These are phyloP conservation scores for Himalopsyche phryganea DNA, from an alignment of 1,140 invertebrate genomes.

Conservation along the genomic window DNA sequence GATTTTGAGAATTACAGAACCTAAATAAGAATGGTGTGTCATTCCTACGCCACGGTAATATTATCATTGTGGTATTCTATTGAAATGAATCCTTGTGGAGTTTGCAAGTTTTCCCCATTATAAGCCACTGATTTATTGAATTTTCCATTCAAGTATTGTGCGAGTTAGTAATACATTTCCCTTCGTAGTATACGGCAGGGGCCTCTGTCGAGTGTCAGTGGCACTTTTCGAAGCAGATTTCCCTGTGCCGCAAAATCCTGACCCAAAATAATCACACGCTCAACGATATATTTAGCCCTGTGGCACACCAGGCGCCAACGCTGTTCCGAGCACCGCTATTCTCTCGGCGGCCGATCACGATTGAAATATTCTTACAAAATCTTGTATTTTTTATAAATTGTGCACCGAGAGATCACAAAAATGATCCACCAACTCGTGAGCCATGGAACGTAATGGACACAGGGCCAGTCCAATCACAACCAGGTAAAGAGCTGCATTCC, in stretches of 20 bases:
- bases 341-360: conserved; percentile 36
- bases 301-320: conserved; percentile 34
- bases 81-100: too few species aligned
- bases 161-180: too few species aligned
- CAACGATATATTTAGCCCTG: conserved; percentile 52
- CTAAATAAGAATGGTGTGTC: too few species aligned
- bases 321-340: conserved; percentile 36
- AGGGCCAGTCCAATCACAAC: conserved; percentile 24
- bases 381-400: conserved; percentile 18
- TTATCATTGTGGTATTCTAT: too few species aligned
- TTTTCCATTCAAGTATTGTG: too few species aligned
- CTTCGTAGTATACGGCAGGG: too few species aligned
- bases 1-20: too few species aligned
- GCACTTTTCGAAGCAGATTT: conserved; percentile 37
- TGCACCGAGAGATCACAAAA: conserved; percentile 25
- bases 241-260: conserved; percentile 46
- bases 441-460: conserved; percentile 30
- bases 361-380: conserved; percentile 20
- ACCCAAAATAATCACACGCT: conserved; percentile 52
- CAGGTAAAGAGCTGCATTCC: conserved; percentile 30
- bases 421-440: conserved; percentile 28
- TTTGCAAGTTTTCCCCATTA: too few species aligned
- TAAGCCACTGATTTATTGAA: too few species aligned
- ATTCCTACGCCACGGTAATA: too few species aligned
- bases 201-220: not conserved